phyloP scores from a whole-genome alignment of 37 sponge, comb jelly and placozoan species.

The Geodia barretti region DNA sequence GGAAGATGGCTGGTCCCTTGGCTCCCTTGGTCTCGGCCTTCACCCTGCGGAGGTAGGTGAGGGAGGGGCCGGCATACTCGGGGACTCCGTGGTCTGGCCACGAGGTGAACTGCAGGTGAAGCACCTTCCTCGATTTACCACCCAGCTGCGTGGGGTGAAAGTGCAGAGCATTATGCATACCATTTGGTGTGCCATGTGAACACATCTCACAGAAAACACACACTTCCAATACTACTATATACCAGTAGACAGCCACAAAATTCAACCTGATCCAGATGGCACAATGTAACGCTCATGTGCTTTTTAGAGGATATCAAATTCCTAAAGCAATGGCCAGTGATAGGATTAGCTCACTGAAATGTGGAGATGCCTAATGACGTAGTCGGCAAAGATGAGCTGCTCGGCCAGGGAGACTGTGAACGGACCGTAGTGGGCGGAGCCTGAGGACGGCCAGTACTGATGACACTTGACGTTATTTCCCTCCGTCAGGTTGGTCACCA shows the following conservation, averaged over 20 bases:
- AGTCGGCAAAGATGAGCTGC: slow-evolving; percentile 37
- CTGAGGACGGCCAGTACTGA: slow-evolving; percentile 48
- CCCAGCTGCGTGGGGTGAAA: neutral
- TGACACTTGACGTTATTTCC: slow-evolving; percentile 36
- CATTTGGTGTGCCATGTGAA: too few species aligned
- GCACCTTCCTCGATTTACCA: slow-evolving; percentile 21
- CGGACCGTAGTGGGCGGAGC: slow-evolving; percentile 17
- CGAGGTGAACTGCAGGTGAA: slow-evolving; percentile 77
- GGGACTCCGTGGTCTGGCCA: slow-evolving; percentile 94
- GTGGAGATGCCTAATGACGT: slow-evolving; percentile 26
- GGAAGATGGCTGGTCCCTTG: slow-evolving; percentile 55
- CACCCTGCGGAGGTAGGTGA: slow-evolving; percentile 57
- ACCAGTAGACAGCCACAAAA: too few species aligned
- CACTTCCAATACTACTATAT: too few species aligned
- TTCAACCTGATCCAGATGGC: too few species aligned
- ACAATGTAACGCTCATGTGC: too few species aligned
- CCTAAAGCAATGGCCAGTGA: too few species aligned
- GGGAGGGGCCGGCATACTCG: slow-evolving; percentile 56
- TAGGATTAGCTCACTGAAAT: neutral
- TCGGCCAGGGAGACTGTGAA: slow-evolving; percentile 35
- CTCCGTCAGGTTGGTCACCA: slow-evolving; percentile 45
- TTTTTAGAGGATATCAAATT: too few species aligned
- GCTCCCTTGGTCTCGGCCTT: slow-evolving; percentile 22
- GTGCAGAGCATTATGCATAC: too few species aligned
- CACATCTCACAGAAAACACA: too few species aligned